Evolutionary conservation across 2,797 vertebrate species (phyloP), one percentile per base, ranked within the genome.

Genomic region (Zalophus californianus): DNA sequence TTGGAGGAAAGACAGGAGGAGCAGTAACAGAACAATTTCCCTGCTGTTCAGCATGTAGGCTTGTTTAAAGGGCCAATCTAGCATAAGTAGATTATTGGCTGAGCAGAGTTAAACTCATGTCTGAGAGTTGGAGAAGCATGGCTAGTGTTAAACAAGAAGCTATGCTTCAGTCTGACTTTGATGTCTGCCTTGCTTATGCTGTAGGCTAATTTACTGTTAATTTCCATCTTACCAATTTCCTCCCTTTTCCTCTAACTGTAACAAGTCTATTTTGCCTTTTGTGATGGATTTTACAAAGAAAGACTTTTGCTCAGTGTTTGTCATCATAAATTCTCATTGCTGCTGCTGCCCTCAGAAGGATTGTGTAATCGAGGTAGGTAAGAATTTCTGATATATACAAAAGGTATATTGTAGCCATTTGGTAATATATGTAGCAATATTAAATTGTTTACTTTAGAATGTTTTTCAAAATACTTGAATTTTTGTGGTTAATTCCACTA

Each of bases 281-380:
- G 94, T 97, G 72, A 99, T 99, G 99, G 99, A 99, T 99, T 98
- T 98, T 98, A 97, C 98, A 91, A 99, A 98, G 85, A 98, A 98
- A 98, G 99, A 99, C 80, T 96, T 99, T 97, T 98, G 98, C 90
- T 99, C 99, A 2, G 85, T 99, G 54, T 98, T 99, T 98, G 98
- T 99, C 56, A 98, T 99, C 78, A 90, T 99, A 97, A 99, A 99
- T 98, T 99, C 99, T 94, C 98, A 98, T 94, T 99, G 99, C 86
- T 99, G 99, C 84, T 98, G 98, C 98, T 98, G 98, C 89, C 97
- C 98, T 95, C 98, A 97, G 94, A 99, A 98, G 96, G 98, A 99
- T 27, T 98, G 98, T 96, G 4, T 96, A 92, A 98, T 98, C 95
- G 99, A 99, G 99, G 99, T 99, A 52, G 96, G 99, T 98, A 94